These are phyloP conservation scores for Thalassophryne amazonica DNA, from an alignment of 2,797 vertebrate genomes.

Conservation along the genomic window DNA sequence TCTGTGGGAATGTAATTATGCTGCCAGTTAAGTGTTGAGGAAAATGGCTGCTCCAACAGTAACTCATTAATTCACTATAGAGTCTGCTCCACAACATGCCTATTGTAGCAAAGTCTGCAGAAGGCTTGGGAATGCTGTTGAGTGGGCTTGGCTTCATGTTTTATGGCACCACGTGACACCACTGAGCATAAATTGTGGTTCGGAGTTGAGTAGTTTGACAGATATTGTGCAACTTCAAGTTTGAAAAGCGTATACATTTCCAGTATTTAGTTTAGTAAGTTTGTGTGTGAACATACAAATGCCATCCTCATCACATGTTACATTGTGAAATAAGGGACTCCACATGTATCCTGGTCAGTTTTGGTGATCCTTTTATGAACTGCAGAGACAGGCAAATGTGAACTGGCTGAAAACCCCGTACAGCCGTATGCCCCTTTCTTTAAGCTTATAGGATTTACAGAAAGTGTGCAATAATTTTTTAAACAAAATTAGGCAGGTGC, in stretches of 20 bases:
- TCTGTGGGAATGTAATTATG: slow-evolving; percentile 58
- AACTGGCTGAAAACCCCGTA: slow-evolving; percentile 25
- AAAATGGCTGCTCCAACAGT: slow-evolving; percentile 66
- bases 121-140: slow-evolving; percentile 75
- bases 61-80: slow-evolving; percentile 80
- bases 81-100: slow-evolving; percentile 69
- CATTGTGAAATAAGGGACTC: neutral
- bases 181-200: slow-evolving; percentile 36
- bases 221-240: slow-evolving; percentile 32
- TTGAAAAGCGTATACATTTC: slow-evolving; percentile 18
- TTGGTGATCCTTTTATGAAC: neutral
- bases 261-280: no score
- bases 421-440: slow-evolving; percentile 52
- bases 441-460: no score
- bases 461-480: no score
- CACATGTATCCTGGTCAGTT: slow-evolving; percentile 6
- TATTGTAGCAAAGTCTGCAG: slow-evolving; percentile 71
- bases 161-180: slow-evolving; percentile 61
- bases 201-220: slow-evolving; percentile 31
- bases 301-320: neutral
- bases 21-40: slow-evolving; percentile 64
- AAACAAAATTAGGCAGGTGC: no score
- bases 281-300: neutral
- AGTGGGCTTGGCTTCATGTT: slow-evolving; percentile 69
- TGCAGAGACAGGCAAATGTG: slow-evolving; percentile 14